Base-by-base conservation (phyloP, 2,888 invertebrate species). In the Epiblema foenella region DNA sequence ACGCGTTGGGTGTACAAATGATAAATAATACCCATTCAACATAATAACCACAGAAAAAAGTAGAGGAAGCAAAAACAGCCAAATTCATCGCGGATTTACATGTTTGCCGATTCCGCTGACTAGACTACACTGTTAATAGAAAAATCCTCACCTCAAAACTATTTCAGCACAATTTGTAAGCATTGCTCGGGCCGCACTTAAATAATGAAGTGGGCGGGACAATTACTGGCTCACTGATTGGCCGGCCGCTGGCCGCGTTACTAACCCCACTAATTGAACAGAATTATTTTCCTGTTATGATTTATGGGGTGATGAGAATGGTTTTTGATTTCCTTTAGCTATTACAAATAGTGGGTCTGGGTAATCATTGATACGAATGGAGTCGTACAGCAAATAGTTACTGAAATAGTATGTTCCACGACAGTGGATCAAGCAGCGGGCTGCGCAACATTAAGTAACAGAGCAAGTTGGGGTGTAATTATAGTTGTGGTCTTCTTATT, bases 201-300 rank as follows among this genome's bases (percentile, higher is more conserved):
- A 79, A 77, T 80, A 78, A 79, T 79, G 66, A 75, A 60, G 72
- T 63, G 74, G 76, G 77, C 76, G 78, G 76, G 76, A 73, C 77
- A 69, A 77, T 79, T 78, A 76, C 77, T 75, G 62, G 57, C 68
- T 63, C 75, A 46, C 72, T 76, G 79, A 79, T 77, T 78, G 79
- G 69, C 75, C 73, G 70, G 42, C 20, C 42, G 64, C 57, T 18
- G 15, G 42, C 42, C 65, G 69, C 58, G 42, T 52, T 65, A 58
- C 29, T 59, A 18, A 42, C 65, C 59, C 58, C 46, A 65, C 69
- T 69, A 69, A 69, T 69, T 69, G 65, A 58, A 51, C 39, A 20
- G 63, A 73, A 73, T 71, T 71, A 73, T 72, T 73, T 68, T 65
- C 65, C 69, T 52, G 69, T 69, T 69, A 59, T 65, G 69, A 65